phyloP scores from a whole-genome alignment of 2,888 invertebrate genomes.

The Drosophila rellima region DNA sequence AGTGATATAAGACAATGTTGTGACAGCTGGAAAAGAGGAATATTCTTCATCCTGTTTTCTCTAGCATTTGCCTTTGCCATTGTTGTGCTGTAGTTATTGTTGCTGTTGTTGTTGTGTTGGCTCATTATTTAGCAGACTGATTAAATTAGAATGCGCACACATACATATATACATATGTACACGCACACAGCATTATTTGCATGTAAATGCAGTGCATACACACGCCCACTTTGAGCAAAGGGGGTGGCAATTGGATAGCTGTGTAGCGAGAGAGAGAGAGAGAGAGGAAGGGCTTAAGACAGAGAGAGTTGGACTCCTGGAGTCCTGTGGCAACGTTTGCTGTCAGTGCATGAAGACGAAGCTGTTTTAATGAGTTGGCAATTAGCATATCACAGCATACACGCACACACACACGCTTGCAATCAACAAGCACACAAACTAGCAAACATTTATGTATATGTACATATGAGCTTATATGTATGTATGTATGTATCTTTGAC shows the following conservation, averaged over 20 bases:
- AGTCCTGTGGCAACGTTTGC: slow-evolving; percentile 42
- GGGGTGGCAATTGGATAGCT: slow-evolving; percentile 10
- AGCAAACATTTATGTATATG: slow-evolving; percentile 1
- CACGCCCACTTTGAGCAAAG: slow-evolving; percentile 7
- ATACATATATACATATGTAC: slow-evolving; percentile 30
- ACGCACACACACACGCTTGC: slow-evolving; percentile 8
- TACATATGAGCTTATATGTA: too few species aligned
- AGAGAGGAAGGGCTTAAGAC: slow-evolving; percentile 14
- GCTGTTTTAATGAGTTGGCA: slow-evolving; percentile 78
- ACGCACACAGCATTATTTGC: slow-evolving; percentile 50
- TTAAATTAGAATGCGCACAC: slow-evolving; percentile 72
- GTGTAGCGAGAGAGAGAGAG: neutral
- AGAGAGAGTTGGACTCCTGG: neutral
- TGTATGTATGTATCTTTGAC: slow-evolving; percentile 5
- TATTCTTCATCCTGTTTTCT: slow-evolving; percentile 38
- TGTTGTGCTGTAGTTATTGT: slow-evolving; percentile 13
- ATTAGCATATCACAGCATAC: slow-evolving; percentile 71
- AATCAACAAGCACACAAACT: slow-evolving; percentile 19
- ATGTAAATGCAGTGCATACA: slow-evolving; percentile 56
- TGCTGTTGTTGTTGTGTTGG: slow-evolving; percentile 43
- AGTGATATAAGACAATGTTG: slow-evolving; percentile 44
- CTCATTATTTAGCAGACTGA: slow-evolving; percentile 78
- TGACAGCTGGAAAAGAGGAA: slow-evolving; percentile 39
- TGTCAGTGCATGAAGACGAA: slow-evolving; percentile 70
- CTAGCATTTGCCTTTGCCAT: slow-evolving; percentile 18